Evolutionary conservation across 2,113 vertebrate genomes (phyloP).

Genomic region (Onychostruthus taczanowskii): DNA sequence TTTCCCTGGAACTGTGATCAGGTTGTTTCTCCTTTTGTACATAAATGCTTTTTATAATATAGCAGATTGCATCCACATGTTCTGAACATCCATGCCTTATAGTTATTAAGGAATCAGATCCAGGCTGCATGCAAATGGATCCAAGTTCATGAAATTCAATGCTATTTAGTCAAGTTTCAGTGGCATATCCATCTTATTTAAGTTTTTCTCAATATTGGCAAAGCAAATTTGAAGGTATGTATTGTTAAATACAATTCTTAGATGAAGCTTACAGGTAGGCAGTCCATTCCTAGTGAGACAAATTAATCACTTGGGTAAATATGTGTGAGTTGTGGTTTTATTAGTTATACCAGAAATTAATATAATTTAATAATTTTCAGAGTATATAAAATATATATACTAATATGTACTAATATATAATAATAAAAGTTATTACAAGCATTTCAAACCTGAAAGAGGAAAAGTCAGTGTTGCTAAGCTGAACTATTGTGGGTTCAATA

Average conservation of each 20-base stretch:
- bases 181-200: neutral
- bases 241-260: neutral
- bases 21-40: neutral
- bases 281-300: neutral
- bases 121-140: neutral
- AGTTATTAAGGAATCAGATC: neutral
- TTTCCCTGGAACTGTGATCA: neutral
- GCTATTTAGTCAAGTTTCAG: neutral
- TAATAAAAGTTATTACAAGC: neutral
- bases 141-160: neutral
- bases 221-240: neutral
- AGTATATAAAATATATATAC: too few species aligned
- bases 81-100: neutral
- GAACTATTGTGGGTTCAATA: neutral
- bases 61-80: slow-evolving; percentile 5
- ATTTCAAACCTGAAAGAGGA: neutral
- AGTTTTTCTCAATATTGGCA: neutral
- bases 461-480: neutral
- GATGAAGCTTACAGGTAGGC: neutral
- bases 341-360: neutral
- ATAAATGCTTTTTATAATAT: neutral
- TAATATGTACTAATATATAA: too few species aligned
- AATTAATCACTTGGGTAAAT: neutral
- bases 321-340: neutral
- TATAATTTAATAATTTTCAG: neutral